Evolutionary conservation across 92 coral and sea anemone species (phyloP), one percentile per base, ranked within the genome.

Genomic region (Palythoa grandis): DNA sequence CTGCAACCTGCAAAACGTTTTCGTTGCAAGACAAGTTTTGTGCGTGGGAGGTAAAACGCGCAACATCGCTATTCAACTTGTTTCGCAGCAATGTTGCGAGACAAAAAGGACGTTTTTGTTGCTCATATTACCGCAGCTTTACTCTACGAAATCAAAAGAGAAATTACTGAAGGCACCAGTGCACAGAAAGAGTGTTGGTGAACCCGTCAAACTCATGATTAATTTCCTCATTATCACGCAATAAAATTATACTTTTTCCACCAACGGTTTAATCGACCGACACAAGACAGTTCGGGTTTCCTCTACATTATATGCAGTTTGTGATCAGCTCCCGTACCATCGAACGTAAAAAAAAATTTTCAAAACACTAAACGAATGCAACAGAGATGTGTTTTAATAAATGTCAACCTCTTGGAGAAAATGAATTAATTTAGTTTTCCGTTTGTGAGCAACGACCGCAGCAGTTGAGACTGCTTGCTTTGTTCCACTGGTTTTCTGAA

Each of bases 371-470:
- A 43, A 43, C 9, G 50, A n/a, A 63, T 63, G 25, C 69, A 63
- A 22, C 69, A n/a, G 22, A 60, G n/a, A 23, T n/a, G 69, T 19
- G 4, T 63, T n/a, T 0, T 63, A 63, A 2, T 19, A 2, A 9
- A 63, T 63, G 24, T 63, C 7, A 63, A 17, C 7, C 10, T n/a
- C 69, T 17, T n/a, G 10, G 9, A 11, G 25, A 10, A 69, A 69
- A 23, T 13, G 79, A 76, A 19, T 24, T 29, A 3, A 52, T 38
- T 53, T 80, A 43, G 60, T 43, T 65, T 65, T 80, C 47, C 70
- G 39, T 80, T 80, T 66, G 74, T 11, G 40, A 80, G 74, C 47
- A 80, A 66, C 17, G 74, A 66, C 20, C 54, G n/a, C 47, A 66
- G 65, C 57, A 80, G 72, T 35, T 48, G 74, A 17, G 85, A 23